A percentile compares a stretch with the other conserved stretches of the same genome.
Conservation (phyloP, 2,113 vertebrate species). For the Channa argus region DNA sequence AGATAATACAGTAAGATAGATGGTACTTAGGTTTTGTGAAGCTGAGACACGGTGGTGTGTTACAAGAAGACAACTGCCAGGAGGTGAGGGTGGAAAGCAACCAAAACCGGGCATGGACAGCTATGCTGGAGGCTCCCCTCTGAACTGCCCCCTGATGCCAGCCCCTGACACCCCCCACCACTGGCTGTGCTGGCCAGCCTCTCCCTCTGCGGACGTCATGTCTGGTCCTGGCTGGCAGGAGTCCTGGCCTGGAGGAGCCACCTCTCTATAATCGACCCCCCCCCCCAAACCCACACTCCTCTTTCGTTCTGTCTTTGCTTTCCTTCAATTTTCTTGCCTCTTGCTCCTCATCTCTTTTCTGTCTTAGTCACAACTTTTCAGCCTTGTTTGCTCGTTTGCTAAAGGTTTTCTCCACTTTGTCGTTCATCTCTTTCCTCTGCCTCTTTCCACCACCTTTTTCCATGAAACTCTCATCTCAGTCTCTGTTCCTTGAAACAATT, state of each 20-base stretch:
- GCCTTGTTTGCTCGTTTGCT: slow-evolving; percentile 1
- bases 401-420: background rate
- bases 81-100: slow-evolving; percentile 58
- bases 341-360: background rate
- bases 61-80: slow-evolving; percentile 55
- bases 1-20: slow-evolving; percentile 5
- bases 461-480: background rate
- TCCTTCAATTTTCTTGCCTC: background rate
- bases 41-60: slow-evolving; percentile 53
- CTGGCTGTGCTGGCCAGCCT: slow-evolving; percentile 82
- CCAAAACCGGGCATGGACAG: slow-evolving; percentile 58
- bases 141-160: slow-evolving; percentile 69
- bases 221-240: slow-evolving; percentile 94
- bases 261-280: slow-evolving; percentile 79
- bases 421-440: background rate
- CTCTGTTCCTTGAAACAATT: slow-evolving; percentile 20
- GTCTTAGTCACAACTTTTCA: background rate
- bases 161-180: slow-evolving; percentile 72
- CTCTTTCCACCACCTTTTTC: background rate
- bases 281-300: slow-evolving; percentile 77
- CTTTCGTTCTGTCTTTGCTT: slow-evolving; percentile 12
- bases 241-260: slow-evolving; percentile 88
- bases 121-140: slow-evolving; percentile 70
- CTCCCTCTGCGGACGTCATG: slow-evolving; percentile 94
- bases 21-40: slow-evolving; percentile 1